phyloP scores from a whole-genome alignment of 1,140 invertebrate genomes.

The Drosophila erecta region DNA sequence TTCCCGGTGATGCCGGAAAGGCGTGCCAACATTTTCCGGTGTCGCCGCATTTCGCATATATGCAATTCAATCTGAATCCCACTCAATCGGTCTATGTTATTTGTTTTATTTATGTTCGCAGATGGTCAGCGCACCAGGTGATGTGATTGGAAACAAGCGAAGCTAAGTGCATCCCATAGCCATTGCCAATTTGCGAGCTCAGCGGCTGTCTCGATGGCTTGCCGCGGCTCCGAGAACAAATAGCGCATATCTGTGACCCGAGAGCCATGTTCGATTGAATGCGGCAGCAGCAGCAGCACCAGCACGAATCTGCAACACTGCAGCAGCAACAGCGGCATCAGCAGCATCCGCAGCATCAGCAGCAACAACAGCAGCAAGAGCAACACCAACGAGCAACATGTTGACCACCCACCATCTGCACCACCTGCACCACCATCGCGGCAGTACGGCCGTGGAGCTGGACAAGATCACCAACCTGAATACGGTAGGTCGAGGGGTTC shows the following conservation, averaged over 20 bases:
- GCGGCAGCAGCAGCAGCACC: constrained; percentile 14
- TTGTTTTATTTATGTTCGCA: constrained; percentile 27
- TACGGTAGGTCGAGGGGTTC: constrained; percentile 55
- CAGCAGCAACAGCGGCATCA: not conserved
- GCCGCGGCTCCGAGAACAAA: constrained; percentile 44
- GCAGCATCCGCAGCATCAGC: not conserved
- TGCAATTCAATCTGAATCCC: constrained; percentile 47
- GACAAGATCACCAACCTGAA: constrained; percentile 82
- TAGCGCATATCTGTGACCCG: constrained; percentile 33
- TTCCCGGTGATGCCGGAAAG: constrained; percentile 20
- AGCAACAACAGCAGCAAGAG: constrained; percentile 1
- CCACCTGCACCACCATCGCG: constrained; percentile 80
- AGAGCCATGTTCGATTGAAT: constrained; percentile 50
- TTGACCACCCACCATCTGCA: constrained; percentile 83
- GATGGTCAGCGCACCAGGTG: constrained; percentile 52
- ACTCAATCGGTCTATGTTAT: constrained; percentile 28
- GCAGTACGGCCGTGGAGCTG: constrained; percentile 77
- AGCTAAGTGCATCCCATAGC: constrained; percentile 63
- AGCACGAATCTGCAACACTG: not conserved
- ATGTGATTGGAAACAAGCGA: constrained; percentile 62
- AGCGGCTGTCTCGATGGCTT: constrained; percentile 54
- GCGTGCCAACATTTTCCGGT: constrained; percentile 57
- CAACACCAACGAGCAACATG: constrained; percentile 59
- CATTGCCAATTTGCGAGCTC: constrained; percentile 36
- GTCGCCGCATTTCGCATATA: constrained; percentile 29